Evolutionary conservation across 1,140 invertebrate genomes (phyloP).

Genomic region (Metopolophium dirhodum): DNA sequence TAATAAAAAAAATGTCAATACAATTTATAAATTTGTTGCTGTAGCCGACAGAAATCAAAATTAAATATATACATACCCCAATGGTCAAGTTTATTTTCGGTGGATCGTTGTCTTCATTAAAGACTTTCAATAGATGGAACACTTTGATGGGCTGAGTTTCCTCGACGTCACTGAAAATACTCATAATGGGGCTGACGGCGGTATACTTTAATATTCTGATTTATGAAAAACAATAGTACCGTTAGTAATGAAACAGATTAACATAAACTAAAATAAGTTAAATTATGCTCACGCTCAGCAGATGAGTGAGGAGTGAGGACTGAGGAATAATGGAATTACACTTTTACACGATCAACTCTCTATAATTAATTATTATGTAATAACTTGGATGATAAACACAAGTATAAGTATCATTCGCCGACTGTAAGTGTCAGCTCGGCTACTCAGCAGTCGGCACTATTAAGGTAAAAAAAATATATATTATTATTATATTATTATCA

Average conservation of each 20-base stretch:
- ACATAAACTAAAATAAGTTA: neutral
- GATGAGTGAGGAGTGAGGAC: neutral
- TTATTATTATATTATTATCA: neutral
- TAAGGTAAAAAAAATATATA: neutral
- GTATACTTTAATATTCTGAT: neutral
- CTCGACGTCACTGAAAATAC: conserved; percentile 70
- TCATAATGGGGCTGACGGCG: neutral
- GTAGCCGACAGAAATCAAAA: neutral
- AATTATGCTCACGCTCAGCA: neutral
- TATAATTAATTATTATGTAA: neutral
- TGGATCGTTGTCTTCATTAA: conserved; percentile 77
- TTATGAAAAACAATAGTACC: neutral
- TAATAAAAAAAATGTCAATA: neutral
- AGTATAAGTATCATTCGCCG: neutral
- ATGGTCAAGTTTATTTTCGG: conserved; percentile 94
- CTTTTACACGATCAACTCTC: neutral
- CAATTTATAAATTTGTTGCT: neutral
- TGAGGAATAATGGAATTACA: neutral
- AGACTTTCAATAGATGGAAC: conserved; percentile 84
- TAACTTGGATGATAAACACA: neutral
- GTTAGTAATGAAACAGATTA: neutral
- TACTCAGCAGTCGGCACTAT: neutral
- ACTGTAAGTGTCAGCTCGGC: neutral
- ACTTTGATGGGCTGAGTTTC: conserved; percentile 90
- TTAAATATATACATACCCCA: conserved; percentile 75